These are phyloP conservation scores for Anguilla japonica DNA, from an alignment of 2,113 vertebrate genomes.

Conservation along the genomic window DNA sequence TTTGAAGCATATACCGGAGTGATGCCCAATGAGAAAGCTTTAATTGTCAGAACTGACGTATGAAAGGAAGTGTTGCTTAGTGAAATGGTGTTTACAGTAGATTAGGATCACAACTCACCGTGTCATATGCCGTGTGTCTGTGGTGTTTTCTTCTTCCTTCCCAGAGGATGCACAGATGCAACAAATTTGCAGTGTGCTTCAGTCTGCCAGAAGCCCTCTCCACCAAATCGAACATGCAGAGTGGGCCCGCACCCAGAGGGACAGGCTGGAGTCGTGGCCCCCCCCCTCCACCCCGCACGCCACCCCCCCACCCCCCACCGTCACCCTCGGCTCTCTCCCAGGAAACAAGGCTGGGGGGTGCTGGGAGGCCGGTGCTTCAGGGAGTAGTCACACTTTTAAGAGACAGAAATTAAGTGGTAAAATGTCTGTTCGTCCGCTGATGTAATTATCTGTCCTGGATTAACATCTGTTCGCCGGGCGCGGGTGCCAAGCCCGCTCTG, in stretches of 20 bases:
- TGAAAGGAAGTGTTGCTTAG: not conserved
- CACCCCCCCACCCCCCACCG: slow-evolving; percentile 48
- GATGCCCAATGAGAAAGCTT: not conserved
- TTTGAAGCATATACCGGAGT: not conserved
- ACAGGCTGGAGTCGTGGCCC: slow-evolving; percentile 50
- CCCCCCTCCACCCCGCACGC: slow-evolving; percentile 41
- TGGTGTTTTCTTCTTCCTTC: not conserved
- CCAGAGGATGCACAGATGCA: not conserved
- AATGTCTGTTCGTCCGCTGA: slow-evolving; percentile 75
- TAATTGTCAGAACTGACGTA: not conserved
- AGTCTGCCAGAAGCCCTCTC: not conserved
- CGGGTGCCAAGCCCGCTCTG: slow-evolving; percentile 70
- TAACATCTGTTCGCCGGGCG: slow-evolving; percentile 73
- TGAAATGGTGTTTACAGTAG: not conserved
- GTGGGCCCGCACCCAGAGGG: slow-evolving; percentile 42
- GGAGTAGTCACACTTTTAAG: slow-evolving; percentile 73
- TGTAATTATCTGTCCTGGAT: slow-evolving; percentile 80
- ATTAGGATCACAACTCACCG: not conserved
- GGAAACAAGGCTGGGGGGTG: slow-evolving; percentile 53
- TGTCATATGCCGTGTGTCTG: not conserved
- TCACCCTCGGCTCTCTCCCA: slow-evolving; percentile 57
- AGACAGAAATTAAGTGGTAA: slow-evolving; percentile 75
- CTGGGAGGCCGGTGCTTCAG: slow-evolving; percentile 52
- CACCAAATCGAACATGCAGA: slow-evolving; percentile 23
- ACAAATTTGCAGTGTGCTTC: not conserved